Conservation (phyloP, 2,113 vertebrate genomes). For the Zosterops borbonicus region DNA sequence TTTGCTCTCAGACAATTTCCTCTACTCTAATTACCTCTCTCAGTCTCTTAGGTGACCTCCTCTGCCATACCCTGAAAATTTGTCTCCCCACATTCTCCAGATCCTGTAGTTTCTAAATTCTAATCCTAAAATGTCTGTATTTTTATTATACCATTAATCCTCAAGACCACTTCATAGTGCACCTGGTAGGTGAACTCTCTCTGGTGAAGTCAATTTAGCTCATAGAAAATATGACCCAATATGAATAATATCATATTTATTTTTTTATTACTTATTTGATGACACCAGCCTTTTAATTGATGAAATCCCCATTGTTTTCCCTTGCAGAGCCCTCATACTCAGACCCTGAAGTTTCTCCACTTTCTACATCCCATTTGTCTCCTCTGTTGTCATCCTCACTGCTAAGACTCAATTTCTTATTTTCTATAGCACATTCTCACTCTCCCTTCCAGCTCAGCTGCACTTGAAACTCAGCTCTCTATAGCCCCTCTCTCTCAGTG, state of each 20-base stretch:
- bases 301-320: background rate
- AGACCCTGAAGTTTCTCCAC: background rate
- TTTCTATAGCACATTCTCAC: background rate
- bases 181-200: background rate
- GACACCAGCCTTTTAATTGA: background rate
- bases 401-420: background rate
- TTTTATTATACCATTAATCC: background rate
- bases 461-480: background rate
- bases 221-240: background rate
- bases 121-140: background rate
- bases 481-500: background rate
- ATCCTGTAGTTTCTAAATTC: background rate
- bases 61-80: background rate
- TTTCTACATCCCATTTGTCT: background rate
- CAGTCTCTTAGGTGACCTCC: background rate
- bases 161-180: background rate
- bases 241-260: background rate
- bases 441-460: background rate
- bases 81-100: background rate
- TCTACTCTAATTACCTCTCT: background rate
- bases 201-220: background rate
- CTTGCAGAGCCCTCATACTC: background rate
- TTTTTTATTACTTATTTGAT: background rate
- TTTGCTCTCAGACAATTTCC: conserved; percentile 6
- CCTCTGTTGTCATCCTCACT: background rate